Base-by-base conservation (phyloP, 2,797 vertebrate species). In the Oryzias sinensis region DNA sequence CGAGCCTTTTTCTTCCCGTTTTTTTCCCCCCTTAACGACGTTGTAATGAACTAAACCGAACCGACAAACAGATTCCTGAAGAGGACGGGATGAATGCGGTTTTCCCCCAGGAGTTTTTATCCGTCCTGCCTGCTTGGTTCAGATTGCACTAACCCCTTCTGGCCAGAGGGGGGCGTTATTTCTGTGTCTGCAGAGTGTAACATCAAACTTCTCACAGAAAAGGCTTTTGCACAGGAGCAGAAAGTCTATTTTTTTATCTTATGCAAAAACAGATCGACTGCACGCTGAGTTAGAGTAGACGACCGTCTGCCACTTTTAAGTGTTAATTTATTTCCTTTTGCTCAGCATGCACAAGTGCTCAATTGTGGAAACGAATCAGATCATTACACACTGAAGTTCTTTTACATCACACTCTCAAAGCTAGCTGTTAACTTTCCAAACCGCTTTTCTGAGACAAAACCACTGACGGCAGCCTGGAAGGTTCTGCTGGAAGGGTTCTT, bases 101-200 rank as follows among this genome's bases (percentile, higher is more conserved):
- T 49, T 42, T 49, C 43, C 43, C 33, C 52, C 24, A 51, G 70
- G 57, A 72, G 65, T 52, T 41, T 55, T 50, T 47, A 33, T 83
- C 83, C 85, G 84, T 89, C 88, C 83, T 63, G 72, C 59, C 74
- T 20, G 41, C 65, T 70, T 62, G 58, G 68, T 69, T 83, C 73
- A 81, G 70, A 76, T 86, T 91, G 89, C 87, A 89, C 87, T 90
- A 83, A 80, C 64, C 58, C 71, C 70, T 70, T 53, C 58, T 74
- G 8, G 1, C 75, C 87, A 83, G 69, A 53, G 16, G 79, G 68
- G 75, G 83, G 79, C 49, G 49, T 67, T 58, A 62, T 84, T 72
- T 77, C 54, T 46, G 50, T 51, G 43, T 65, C 62, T 55, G 47
- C 40, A 66, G 77, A 56, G 58, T 65, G 53, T 44, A 43, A 54